Evolutionary conservation across 2,888 invertebrate species (phyloP).

Genomic region (Desoria tigrina): DNA sequence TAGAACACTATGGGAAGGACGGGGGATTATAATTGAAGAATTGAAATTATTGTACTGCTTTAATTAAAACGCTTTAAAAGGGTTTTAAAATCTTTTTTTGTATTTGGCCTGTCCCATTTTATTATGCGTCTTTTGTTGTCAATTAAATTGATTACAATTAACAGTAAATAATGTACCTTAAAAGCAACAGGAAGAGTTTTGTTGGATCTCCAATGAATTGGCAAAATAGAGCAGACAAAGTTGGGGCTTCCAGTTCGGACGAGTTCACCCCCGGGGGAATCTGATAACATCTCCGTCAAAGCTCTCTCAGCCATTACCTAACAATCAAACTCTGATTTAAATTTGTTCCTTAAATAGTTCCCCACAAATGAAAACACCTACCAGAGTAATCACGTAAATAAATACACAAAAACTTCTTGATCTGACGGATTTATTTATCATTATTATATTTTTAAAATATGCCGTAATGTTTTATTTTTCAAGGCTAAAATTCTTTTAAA

Average conservation of each 20-base stretch:
- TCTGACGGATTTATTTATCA: too few relatives aligned
- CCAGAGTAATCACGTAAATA: too few relatives aligned
- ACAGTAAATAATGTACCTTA: constrained; percentile 60
- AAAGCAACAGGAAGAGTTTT: constrained; percentile 97
- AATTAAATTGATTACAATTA: neutral
- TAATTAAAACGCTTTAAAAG: neutral
- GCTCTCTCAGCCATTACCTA: constrained; percentile 52
- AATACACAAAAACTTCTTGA: too few relatives aligned
- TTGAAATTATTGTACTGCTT: too few relatives aligned
- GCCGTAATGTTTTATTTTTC: too few relatives aligned
- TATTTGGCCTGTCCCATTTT: neutral
- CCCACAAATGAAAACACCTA: too few relatives aligned
- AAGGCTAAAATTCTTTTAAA: too few relatives aligned
- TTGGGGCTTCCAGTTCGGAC: constrained; percentile 90
- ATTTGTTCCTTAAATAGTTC: neutral
- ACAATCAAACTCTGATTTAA: neutral
- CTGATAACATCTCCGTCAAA: constrained; percentile 68
- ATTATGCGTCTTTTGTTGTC: neutral
- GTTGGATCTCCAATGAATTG: constrained; percentile 96
- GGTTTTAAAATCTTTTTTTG: neutral
- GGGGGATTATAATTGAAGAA: too few relatives aligned
- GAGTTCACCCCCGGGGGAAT: constrained; percentile 82
- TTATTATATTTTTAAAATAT: too few relatives aligned
- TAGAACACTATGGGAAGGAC: too few relatives aligned
- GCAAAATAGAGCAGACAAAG: constrained; percentile 91